Conservation (phyloP, 1,140 invertebrate genomes). For the Agrypnia vestita region DNA sequence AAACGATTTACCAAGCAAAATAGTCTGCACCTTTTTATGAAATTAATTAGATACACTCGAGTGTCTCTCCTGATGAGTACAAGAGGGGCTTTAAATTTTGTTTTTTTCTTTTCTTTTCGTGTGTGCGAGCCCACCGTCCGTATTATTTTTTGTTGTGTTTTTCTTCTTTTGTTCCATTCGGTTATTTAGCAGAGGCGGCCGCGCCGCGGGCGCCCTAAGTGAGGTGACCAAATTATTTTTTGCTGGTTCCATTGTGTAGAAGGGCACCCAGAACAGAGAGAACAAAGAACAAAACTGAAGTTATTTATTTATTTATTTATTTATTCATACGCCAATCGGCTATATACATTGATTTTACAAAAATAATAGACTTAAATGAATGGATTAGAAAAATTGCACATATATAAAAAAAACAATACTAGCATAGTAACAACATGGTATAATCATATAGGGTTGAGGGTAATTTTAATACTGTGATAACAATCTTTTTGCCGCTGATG, state of each 20-base stretch:
- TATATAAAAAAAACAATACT: too few relatives aligned
- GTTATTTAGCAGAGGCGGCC: conserved; percentile 5
- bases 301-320: too few relatives aligned
- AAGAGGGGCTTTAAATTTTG: neutral
- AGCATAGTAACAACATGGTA: too few relatives aligned
- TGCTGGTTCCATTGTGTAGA: neutral
- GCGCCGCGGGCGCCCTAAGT: neutral
- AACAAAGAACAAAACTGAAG: too few relatives aligned
- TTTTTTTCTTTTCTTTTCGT: conserved; percentile 3
- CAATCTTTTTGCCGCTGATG: too few relatives aligned
- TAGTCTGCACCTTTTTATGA: neutral
- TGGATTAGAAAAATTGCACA: too few relatives aligned
- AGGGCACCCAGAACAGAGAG: too few relatives aligned
- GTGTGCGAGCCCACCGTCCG: conserved; percentile 6
- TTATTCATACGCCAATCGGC: too few relatives aligned
- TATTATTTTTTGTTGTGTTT: neutral
- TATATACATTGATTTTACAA: too few relatives aligned
- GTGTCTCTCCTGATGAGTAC: neutral
- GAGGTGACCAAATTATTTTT: conserved; percentile 19
- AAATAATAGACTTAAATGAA: too few relatives aligned
- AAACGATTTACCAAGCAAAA: neutral
- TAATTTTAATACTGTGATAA: too few relatives aligned
- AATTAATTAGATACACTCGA: neutral
- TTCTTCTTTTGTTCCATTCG: conserved; percentile 29
- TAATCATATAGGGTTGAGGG: too few relatives aligned